Conservation (phyloP, 1,140 invertebrate species). For the Hyles vespertilio region DNA sequence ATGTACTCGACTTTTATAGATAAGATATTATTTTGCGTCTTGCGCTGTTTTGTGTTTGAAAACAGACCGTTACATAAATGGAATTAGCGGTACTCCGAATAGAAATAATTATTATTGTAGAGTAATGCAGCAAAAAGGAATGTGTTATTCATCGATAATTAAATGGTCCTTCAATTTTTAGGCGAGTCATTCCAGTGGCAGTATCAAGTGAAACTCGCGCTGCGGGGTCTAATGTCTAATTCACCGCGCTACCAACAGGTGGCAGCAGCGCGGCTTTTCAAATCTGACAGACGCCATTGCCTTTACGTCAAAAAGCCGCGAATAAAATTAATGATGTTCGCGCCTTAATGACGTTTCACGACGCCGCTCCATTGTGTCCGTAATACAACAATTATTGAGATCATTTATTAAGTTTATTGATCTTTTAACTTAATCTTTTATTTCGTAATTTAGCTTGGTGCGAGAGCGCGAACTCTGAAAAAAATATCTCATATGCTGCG, state of each 20-base stretch:
- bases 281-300: conserved; percentile 73
- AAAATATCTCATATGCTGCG: conserved; percentile 73
- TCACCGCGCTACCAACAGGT: conserved; percentile 73
- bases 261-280: conserved; percentile 67
- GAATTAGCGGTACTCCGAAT: too few relatives aligned
- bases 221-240: conserved; percentile 67
- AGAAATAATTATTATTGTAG: background rate
- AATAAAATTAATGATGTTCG: conserved; percentile 76
- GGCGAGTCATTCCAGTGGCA: conserved; percentile 69
- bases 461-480: conserved; percentile 70
- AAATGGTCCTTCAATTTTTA: conserved; percentile 30
- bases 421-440: conserved; percentile 77
- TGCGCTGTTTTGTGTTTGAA: too few relatives aligned
- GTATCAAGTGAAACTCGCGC: conserved; percentile 59
- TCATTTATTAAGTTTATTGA: conserved; percentile 77
- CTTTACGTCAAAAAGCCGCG: conserved; percentile 71
- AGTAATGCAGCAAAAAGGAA: conserved; percentile 6
- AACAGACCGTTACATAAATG: too few relatives aligned
- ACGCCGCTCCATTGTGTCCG: conserved; percentile 73
- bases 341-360: conserved; percentile 74
- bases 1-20: too few relatives aligned
- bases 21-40: too few relatives aligned
- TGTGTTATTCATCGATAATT: conserved; percentile 10
- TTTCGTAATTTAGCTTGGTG: conserved; percentile 74
- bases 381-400: conserved; percentile 76